Base-by-base conservation (phyloP, 2,797 vertebrate genomes). In the Rhynchonycteris naso region DNA sequence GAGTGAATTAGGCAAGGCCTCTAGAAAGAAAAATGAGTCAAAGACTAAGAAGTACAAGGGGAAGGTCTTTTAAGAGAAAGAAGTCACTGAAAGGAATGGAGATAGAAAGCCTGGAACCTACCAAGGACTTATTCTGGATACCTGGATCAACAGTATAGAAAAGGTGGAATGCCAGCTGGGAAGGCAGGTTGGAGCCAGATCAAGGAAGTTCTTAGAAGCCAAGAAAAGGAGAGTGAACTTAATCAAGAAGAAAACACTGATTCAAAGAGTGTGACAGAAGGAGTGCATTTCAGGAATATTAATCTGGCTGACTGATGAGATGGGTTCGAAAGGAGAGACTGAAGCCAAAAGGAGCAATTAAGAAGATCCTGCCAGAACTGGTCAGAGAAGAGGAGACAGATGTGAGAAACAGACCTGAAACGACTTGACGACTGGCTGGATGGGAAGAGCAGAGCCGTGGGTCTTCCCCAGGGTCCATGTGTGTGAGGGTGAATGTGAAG, bases 211-310 rank as follows among this genome's bases (percentile, higher is more conserved):
- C 84, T 66, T 13, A 84, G 86, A 83, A 3, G 65, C 66, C 35
- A 52, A 61, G 50, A 79, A 50, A 78, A 88, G 38, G 33, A 94
- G 28, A 30, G 1, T 58, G 59, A 79, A 80, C 63, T 91, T 75
- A 38, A 35, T 47, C 75, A 76, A 72, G 61, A 87, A 91, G 84
- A 80, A 54, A 89, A 83, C 54, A 82, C 0, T 47, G 71, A 96
- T 47, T 66, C 93, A 90, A 71, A 80, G 75, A 79, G 61, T 12
- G 43, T 94, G 75, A 89, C 71, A n/a, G 63, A 50, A 59, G 26
- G 61, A n/a, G 58, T 93, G 80, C 72, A 90, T 91, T 93, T 97
- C 84, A 93, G 90, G 87, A 96, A 95, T 87, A 91, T 84, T 80
- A 66, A 90, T 95, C 92, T 81, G 50, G 78, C 91, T 33, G 10